Base-by-base conservation (phyloP, 2,113 vertebrate genomes). In the Alligator sinensis region DNA sequence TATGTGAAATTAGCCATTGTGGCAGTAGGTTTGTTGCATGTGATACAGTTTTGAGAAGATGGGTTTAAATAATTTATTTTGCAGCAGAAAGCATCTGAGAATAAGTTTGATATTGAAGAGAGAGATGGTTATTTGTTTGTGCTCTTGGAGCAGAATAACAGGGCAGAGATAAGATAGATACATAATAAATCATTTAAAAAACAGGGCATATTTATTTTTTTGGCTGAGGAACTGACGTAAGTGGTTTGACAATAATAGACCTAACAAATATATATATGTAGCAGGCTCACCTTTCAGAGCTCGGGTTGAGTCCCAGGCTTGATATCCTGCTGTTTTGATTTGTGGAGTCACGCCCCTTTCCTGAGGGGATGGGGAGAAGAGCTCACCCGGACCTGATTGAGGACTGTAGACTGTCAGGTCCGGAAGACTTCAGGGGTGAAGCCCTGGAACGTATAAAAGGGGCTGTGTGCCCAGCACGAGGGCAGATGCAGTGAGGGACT, bases 21-120 rank as follows among this genome's bases (percentile, higher is more conserved):
- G 79, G 68, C 87, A 79, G 68, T 77, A 92, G 91, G 60, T 57
- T 62, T 80, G 9, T 1, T 3, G 3, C 22, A 90, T 79, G 77
- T 75, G 64, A 85, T 6, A 38, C 61, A 92, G 24, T 11, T 47
- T 89, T 94, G 28, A 34, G 68, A 94, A 75, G 58, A 58, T 4
- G 3, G 10, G 6, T 58, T 86, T 84, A 14, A 84, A 80, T 75
- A 89, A 63, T 12, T 68, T 8, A 54, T 87, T 94, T n/a, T 74
- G 58, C 64, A 76, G 78, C 25, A 64, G 62, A 58, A 55, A 72
- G 28, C 34, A 58, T 18, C 9, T 77, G 18, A 82, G 25, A 75
- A 72, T 9, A 28, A 89, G 14, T 27, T 77, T 19, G 9, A 55
- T 90, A 13, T 74, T 74, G 57, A 63, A 77, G 77, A 59, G 60